Evolutionary conservation across 30 jellyfish, hydroid and myxozoan genomes (phyloP).

Genomic region (Aurelia aurita complex sp. Pacific): DNA sequence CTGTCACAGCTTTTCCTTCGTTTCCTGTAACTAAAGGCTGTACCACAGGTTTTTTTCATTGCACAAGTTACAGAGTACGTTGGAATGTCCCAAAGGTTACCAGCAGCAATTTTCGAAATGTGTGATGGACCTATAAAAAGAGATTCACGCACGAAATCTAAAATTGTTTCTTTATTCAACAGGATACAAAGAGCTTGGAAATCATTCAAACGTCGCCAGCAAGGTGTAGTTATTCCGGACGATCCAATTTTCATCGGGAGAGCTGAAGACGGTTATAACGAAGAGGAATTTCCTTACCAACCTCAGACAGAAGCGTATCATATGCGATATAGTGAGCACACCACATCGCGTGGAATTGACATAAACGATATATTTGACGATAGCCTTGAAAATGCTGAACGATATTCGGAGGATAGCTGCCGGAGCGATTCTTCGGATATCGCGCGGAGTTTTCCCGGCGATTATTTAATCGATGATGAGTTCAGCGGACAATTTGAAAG

Average conservation of each 20-base stretch:
- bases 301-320: constrained; percentile 15
- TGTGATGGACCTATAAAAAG: too few relatives aligned
- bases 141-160: too few relatives aligned
- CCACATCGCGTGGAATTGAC: constrained; percentile 33
- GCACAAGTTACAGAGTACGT: too few relatives aligned
- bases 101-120: too few relatives aligned
- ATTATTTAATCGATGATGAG: constrained; percentile 71
- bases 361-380: constrained; percentile 70
- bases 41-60: too few relatives aligned
- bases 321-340: constrained; percentile 49
- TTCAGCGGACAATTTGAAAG: constrained; percentile 64
- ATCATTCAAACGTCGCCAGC: constrained; percentile 47
- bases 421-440: constrained; percentile 68
- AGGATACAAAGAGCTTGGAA: constrained; percentile 84
- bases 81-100: too few relatives aligned
- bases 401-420: constrained; percentile 43
- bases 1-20: too few relatives aligned
- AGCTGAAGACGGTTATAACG: constrained; percentile 79
- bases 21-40: too few relatives aligned
- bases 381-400: constrained; percentile 48
- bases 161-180: too few relatives aligned
- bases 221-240: constrained; percentile 34
- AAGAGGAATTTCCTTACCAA: constrained; percentile 47
- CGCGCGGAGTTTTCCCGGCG: constrained; percentile 77
- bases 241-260: constrained; percentile 63